These are phyloP conservation scores for Labrus mixtus DNA, from an alignment of 2,113 vertebrate species.

Conservation along the genomic window DNA sequence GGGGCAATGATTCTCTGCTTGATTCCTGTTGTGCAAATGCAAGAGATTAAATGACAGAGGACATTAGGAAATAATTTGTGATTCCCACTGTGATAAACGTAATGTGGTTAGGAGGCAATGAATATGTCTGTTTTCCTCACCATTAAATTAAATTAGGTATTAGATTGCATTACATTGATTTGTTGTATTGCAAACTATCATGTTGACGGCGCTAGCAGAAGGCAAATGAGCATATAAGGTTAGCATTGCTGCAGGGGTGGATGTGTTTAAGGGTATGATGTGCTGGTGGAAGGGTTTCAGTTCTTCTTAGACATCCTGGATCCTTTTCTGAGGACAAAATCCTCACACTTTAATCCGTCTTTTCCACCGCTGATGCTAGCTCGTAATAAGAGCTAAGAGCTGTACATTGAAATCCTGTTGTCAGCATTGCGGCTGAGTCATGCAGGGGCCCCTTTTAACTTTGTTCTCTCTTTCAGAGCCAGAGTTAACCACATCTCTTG, in stretches of 20 bases:
- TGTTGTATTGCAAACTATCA: constrained; percentile 72
- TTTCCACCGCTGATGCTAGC: constrained; percentile 19
- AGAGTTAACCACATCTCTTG: constrained; percentile 40
- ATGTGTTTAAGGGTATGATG: constrained; percentile 42
- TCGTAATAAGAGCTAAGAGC: constrained; percentile 22
- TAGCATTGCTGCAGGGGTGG: constrained; percentile 57
- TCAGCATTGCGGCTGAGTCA: constrained; percentile 36
- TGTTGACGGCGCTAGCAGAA: constrained; percentile 48
- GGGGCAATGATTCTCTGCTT: constrained; percentile 72
- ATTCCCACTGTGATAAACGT: constrained; percentile 72
- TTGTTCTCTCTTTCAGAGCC: constrained; percentile 36
- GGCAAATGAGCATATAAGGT: constrained; percentile 66
- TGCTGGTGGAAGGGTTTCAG: constrained; percentile 39
- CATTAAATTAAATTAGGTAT: constrained; percentile 70
- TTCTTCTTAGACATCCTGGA: constrained; percentile 45
- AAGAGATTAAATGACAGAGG: constrained; percentile 78
- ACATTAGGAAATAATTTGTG: constrained; percentile 78
- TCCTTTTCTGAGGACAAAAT: constrained; percentile 35
- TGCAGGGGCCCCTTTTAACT: constrained; percentile 42
- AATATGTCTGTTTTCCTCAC: constrained; percentile 75
- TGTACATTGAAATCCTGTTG: constrained; percentile 30
- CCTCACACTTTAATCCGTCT: constrained; percentile 28
- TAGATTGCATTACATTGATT: constrained; percentile 74
- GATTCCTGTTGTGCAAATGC: constrained; percentile 78
- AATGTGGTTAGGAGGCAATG: constrained; percentile 75